Base-by-base conservation (phyloP, 2,113 vertebrate genomes). In the Hystrix brachyura region DNA sequence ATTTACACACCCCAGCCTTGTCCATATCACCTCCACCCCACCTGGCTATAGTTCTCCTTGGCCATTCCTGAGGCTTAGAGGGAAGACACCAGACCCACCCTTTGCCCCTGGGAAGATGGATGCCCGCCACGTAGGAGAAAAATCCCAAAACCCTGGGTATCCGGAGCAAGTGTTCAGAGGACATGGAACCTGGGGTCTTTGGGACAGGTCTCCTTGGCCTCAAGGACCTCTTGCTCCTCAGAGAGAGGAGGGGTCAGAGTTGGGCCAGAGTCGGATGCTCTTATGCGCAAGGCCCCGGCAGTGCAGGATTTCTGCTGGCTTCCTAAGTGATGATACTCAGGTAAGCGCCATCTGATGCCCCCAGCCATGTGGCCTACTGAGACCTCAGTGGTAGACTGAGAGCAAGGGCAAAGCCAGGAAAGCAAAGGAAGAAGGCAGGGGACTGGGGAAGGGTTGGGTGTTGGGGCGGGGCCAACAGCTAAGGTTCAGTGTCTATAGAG, bases 381-480 rank as follows among this genome's bases (percentile, higher is more conserved):
- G 29, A 32, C 55, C 62, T 83, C 38, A 48, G 80, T 0, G 8
- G 9, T 34, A 18, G 19, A 29, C 38, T 83, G 25, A 48, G 32
- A 87, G 32, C 38, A 90, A 65, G 29, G 34, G 32, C 18, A 78
- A 57, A 69, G 64, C 65, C 27, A 29, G 90, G 65, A 65, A 72
- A 21, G 25, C 51, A 32, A 55, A 67, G 19, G 60, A 57, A 7
- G 12, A 71, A n/a, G 14, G 38, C 12, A 43, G 34, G 29, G 6
- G 10, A 0, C 0, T 11, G 1, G 53, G 11, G 34, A 27, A n/a
- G 25, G 29, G 38, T 4, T 0, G 17, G 46, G 1, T 38, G 4
- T 38, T 10, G 48, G 72, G 71, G 11, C n/a, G n/a, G 48, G 34
- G 69, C 60, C 62, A 84, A 57, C 15, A 57, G 60, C 34, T 60